Evolutionary conservation across 2,113 vertebrate species (phyloP), one percentile per base, ranked within the genome.

Genomic region (Prochilodus magdalenae): DNA sequence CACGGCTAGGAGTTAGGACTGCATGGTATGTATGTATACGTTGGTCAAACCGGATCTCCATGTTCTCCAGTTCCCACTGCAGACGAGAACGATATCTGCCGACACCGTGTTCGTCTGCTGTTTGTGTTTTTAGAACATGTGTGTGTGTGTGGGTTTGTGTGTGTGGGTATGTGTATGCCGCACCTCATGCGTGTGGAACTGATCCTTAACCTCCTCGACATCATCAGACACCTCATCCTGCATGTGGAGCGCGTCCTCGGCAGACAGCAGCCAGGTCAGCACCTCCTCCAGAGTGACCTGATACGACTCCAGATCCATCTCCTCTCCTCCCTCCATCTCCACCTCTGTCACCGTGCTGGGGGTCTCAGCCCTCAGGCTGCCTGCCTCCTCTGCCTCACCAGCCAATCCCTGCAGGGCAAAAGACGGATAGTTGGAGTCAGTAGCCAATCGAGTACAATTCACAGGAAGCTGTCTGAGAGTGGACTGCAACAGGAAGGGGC

Each of bases 171-270:
- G 55, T 62, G 30, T 30, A n/a, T n/a, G n/a, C n/a, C 86, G 87
- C 91, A 99, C 98, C 92, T 99, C 98, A 22, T 99, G 98, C 6
- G 94, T 96, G 75, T 97, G 95, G 93, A 99, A 99, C 88, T 99
- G 98, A 6, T 97, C 95, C 90, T 99, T 99, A 77, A 99, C 98
- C 85, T 99, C 96, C 73, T 99, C 98, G 74, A 99, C 98, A 49
- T 99, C 96, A 0, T 95, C 91, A 1, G 97, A 98, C 87, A 99
- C 96, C 44, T 97, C 96, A 0, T 96, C 96, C 88, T 98, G 98
- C 80, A 96, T 94, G 8, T 95, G 96, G 82, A 99, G 94, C 0
- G 93, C 81, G 83, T 99, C 98, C 86, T 99, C 98, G 0, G 98
- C 97, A 0, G 95, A 96, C 24, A 99, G 94, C 81, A 99, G 86